A percentile compares a stretch with the other conserved stretches of the same genome.
Evolutionary conservation across 2,888 invertebrate species (phyloP).

Genomic region (Himalopsyche japonica): DNA sequence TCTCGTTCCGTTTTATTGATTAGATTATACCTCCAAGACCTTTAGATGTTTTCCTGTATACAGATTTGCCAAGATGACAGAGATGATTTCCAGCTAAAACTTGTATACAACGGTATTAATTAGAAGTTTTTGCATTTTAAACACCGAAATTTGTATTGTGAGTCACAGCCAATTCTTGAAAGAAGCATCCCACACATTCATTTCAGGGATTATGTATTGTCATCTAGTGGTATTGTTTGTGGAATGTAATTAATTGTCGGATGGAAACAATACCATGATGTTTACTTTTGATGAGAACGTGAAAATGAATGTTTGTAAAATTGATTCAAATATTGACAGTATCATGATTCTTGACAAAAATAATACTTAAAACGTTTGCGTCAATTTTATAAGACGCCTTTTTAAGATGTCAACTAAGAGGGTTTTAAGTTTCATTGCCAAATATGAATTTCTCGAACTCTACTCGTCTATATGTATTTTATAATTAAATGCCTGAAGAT

Average conservation of each 20-base stretch:
- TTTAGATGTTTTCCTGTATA: conserved; percentile 5
- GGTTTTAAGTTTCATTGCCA: too few relatives aligned
- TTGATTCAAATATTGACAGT: too few relatives aligned
- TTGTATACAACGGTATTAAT: conserved; percentile 12
- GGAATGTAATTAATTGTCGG: background rate
- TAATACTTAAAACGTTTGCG: too few relatives aligned
- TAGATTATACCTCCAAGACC: conserved; percentile 21
- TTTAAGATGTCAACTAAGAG: too few relatives aligned
- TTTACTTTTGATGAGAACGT: too few relatives aligned
- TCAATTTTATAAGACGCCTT: too few relatives aligned
- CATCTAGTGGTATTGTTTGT: background rate
- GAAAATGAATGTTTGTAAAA: too few relatives aligned
- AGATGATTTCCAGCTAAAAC: background rate
- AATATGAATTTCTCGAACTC: too few relatives aligned
- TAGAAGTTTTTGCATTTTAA: conserved; percentile 29
- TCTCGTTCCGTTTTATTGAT: conserved; percentile 23
- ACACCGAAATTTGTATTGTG: background rate
- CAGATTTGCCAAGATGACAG: conserved; percentile 16
- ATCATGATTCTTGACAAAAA: too few relatives aligned
- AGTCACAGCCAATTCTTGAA: conserved; percentile 7
- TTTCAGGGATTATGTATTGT: background rate
- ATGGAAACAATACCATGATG: background rate
- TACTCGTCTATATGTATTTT: too few relatives aligned
- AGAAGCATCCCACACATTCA: background rate
- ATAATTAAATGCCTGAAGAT: too few relatives aligned